These are phyloP conservation scores for Micromesistius poutassou DNA, from an alignment of 2,797 vertebrate species.

Conservation along the genomic window DNA sequence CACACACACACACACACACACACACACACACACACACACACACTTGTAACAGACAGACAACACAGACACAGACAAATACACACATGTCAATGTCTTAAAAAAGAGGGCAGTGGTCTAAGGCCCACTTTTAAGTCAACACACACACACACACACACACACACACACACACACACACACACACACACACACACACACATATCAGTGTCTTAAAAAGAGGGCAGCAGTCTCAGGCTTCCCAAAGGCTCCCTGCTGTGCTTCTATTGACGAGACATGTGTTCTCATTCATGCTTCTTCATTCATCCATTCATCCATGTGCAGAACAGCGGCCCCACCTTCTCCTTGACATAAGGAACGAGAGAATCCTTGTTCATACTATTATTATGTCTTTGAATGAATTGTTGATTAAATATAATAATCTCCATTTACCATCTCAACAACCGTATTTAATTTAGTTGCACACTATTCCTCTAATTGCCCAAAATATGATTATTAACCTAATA, in stretches of 20 bases:
- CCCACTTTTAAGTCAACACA: no score
- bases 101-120: no score
- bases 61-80: not conserved
- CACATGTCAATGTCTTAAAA: not conserved
- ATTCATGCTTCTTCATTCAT: not conserved
- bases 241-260: not conserved
- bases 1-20: not conserved
- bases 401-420: not conserved
- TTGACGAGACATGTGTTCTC: conserved; percentile 3
- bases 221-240: not conserved
- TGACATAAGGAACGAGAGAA: not conserved
- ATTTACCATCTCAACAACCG: not conserved
- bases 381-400: not conserved
- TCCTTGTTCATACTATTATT: not conserved
- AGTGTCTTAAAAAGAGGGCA: not conserved
- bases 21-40: not conserved
- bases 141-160: not conserved
- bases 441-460: not conserved
- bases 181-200: conserved; percentile 15
- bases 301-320: not conserved
- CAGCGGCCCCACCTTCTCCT: not conserved
- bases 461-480: not conserved
- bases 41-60: not conserved
- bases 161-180: conserved; percentile 12
- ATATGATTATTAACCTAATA: not conserved